phyloP scores from a whole-genome alignment of 2,113 vertebrate species.

The Cebidichthys violaceus region DNA sequence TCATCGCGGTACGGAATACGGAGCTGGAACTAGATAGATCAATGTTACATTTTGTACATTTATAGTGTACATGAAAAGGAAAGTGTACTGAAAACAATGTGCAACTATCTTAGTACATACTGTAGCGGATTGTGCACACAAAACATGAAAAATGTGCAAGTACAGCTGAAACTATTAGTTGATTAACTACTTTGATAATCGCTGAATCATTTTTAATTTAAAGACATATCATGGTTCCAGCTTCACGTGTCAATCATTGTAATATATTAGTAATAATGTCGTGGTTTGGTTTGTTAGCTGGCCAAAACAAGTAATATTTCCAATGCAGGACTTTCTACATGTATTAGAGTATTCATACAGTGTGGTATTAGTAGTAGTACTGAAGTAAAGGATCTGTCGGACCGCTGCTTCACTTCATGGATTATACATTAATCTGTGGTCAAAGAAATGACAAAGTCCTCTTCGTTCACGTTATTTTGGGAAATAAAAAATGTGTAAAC shows the following conservation, averaged over 20 bases:
- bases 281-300: background rate
- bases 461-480: background rate
- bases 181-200: too few species aligned
- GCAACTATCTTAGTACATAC: background rate
- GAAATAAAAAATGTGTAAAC: slow-evolving; percentile 22
- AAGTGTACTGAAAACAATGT: background rate
- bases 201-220: background rate
- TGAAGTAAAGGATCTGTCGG: background rate
- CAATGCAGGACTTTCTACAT: background rate
- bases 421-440: background rate
- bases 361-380: background rate
- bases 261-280: background rate
- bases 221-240: background rate
- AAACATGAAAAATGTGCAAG: background rate
- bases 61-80: background rate
- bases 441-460: background rate
- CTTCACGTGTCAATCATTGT: background rate
- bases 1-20: background rate
- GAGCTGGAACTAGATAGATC: background rate
- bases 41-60: background rate
- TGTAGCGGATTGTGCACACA: background rate
- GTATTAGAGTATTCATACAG: background rate
- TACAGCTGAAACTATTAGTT: background rate
- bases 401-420: background rate
- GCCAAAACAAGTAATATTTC: too few species aligned